A percentile compares a stretch with the other conserved stretches of the same genome.
Conservation (phyloP, 2,888 invertebrate species). For the Lamellibrachia satsuma region DNA sequence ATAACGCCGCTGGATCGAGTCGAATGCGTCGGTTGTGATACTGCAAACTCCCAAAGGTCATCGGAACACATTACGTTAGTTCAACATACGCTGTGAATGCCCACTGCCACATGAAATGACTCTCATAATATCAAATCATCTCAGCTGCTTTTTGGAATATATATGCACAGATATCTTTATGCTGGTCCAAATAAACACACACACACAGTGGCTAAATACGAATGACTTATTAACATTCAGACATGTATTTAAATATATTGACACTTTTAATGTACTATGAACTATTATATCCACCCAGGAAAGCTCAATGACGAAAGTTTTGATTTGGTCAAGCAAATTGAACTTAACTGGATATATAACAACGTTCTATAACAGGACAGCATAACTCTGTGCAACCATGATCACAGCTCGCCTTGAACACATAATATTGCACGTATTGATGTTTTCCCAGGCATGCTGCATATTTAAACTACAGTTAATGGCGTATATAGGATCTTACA, state of each 20-base stretch:
- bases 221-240: too few relatives aligned
- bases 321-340: neutral
- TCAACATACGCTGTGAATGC: neutral
- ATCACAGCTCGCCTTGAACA: slow-evolving; percentile 1
- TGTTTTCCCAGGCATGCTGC: neutral
- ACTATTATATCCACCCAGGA: too few relatives aligned
- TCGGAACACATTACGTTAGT: neutral
- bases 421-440: neutral
- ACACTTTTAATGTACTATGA: too few relatives aligned
- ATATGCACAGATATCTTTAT: too few relatives aligned
- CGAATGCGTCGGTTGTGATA: neutral
- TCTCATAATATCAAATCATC: neutral
- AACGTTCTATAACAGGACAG: neutral
- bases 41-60: neutral
- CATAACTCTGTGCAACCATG: neutral
- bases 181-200: too few relatives aligned
- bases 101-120: neutral
- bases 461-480: neutral
- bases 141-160: too few relatives aligned
- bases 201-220: too few relatives aligned
- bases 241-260: too few relatives aligned
- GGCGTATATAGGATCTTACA: too few relatives aligned
- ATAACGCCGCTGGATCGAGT: neutral
- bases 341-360: neutral
- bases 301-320: neutral